A percentile compares a stretch with the other conserved stretches of the same genome.
Conservation (phyloP, 2,797 vertebrate genomes). For the Acridotheres tristis region DNA sequence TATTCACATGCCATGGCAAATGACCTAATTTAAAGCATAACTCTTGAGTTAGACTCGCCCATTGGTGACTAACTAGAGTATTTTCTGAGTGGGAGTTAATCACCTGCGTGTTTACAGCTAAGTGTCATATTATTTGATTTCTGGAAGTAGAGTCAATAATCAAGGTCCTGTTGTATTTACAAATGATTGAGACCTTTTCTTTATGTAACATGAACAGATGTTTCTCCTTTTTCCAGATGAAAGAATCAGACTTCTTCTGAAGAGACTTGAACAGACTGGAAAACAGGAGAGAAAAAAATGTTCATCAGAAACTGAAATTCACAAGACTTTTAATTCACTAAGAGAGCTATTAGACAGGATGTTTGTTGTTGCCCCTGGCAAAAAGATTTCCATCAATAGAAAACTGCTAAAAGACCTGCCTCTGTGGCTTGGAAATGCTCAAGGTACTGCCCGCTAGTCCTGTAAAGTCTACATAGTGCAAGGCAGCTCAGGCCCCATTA, state of each 20-base stretch:
- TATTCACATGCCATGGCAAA: background rate
- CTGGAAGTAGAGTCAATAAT: background rate
- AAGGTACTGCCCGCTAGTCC: background rate
- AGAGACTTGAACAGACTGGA: background rate
- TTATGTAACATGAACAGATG: background rate
- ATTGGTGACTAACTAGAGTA: background rate
- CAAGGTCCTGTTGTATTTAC: background rate
- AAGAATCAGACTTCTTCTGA: background rate
- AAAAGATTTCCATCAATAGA: background rate
- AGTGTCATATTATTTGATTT: background rate
- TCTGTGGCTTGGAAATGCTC: background rate
- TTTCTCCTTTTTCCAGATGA: background rate
- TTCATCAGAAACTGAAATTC: background rate
- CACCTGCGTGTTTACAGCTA: background rate
- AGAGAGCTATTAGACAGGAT: background rate
- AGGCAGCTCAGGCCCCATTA: background rate
- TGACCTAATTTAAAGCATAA: background rate
- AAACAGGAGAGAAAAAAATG: background rate
- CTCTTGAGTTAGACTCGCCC: background rate
- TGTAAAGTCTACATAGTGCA: background rate
- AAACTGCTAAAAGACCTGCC: background rate
- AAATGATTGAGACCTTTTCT: background rate
- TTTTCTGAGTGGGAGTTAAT: background rate
- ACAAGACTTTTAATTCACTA: background rate
- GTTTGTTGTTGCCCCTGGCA: background rate